Evolutionary conservation across 2,888 invertebrate genomes (phyloP).

Genomic region (Nymphalis polychloros): DNA sequence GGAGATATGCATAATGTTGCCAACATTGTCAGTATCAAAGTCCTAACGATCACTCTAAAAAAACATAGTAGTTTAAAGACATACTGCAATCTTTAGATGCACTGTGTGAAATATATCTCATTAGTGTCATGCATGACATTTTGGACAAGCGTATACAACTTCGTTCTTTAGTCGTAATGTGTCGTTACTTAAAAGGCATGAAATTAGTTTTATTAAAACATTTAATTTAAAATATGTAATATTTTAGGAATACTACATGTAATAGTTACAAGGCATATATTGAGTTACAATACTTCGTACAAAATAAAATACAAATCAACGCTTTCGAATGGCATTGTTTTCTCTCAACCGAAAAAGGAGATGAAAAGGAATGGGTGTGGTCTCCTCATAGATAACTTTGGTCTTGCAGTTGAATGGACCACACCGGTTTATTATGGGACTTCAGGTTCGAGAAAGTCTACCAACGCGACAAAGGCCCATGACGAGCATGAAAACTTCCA

Average conservation of each 20-base stretch:
- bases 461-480: slow-evolving; percentile 55
- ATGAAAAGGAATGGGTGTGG: slow-evolving; percentile 39
- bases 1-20: too few relatives aligned
- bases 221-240: too few relatives aligned
- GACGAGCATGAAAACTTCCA: slow-evolving; percentile 60
- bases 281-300: not conserved
- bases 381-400: slow-evolving; percentile 35
- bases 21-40: too few relatives aligned
- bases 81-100: slow-evolving; percentile 26
- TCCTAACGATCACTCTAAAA: too few relatives aligned
- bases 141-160: slow-evolving; percentile 37
- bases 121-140: slow-evolving; percentile 50
- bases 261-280: not conserved
- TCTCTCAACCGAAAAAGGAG: slow-evolving; percentile 26
- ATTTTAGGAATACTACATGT: too few relatives aligned
- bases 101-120: slow-evolving; percentile 49
- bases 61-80: too few relatives aligned
- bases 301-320: not conserved
- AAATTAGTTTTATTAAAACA: too few relatives aligned
- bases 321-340: slow-evolving; percentile 14
- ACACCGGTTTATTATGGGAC: slow-evolving; percentile 51
- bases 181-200: too few relatives aligned
- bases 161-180: too few relatives aligned
- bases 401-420: slow-evolving; percentile 38
- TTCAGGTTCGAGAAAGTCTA: slow-evolving; percentile 49